These are phyloP conservation scores for Halcyon chelicuti DNA, from an alignment of 2,797 vertebrate species.

Conservation along the genomic window DNA sequence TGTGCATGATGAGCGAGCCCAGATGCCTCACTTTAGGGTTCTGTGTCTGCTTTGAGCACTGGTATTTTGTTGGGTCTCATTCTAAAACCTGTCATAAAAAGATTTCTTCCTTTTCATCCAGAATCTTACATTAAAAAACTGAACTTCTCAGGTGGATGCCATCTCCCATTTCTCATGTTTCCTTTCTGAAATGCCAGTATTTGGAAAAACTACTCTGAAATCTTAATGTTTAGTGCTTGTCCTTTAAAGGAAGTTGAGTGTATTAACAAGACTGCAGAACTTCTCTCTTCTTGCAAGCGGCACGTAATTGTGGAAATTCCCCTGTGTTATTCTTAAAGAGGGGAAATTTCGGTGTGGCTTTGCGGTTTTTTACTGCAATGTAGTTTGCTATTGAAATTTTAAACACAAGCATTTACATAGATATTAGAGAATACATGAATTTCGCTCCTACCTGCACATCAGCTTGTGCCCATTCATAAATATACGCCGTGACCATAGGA, in stretches of 20 bases:
- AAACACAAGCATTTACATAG: neutral
- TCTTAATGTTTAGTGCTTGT: neutral
- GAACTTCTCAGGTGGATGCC: neutral
- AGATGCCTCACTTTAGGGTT: neutral
- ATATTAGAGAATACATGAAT: neutral
- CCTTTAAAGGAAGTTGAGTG: neutral
- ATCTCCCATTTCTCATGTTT: neutral
- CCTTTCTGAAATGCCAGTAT: neutral
- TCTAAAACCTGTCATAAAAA: neutral
- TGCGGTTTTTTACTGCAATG: neutral
- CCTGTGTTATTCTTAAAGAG: neutral
- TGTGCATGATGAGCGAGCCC: fast-evolving
- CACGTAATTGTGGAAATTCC: neutral
- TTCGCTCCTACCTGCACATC: neutral
- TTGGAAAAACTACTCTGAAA: neutral
- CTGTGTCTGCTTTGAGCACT: neutral
- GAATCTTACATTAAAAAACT: neutral
- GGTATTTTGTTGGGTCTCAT: neutral
- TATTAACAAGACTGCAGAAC: neutral
- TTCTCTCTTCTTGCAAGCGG: neutral
- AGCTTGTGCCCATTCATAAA: neutral
- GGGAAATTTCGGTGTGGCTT: neutral
- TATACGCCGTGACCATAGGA: neutral
- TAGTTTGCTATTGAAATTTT: neutral
- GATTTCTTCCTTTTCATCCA: neutral